A percentile compares a stretch with the other conserved stretches of the same genome.
Evolutionary conservation across 2,113 vertebrate genomes (phyloP).

Genomic region (Arothron firmamentum): DNA sequence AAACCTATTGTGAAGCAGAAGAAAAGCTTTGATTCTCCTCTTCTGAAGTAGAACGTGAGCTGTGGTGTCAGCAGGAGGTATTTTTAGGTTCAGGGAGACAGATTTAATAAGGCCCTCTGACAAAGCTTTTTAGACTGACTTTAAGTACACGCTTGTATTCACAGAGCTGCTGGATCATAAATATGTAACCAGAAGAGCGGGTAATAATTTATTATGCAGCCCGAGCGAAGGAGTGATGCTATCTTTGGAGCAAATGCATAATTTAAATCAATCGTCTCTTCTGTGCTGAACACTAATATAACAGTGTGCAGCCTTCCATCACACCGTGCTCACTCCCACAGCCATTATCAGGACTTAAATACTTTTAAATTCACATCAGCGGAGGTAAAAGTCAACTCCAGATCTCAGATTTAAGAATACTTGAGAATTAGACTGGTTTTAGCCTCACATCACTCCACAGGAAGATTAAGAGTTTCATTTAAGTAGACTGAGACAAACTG

Average conservation of each 20-base stretch:
- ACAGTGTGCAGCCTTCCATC: conserved; percentile 5
- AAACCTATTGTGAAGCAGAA: not conserved
- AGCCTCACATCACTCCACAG: no score
- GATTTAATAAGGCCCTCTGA: conserved; percentile 18
- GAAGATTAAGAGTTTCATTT: no score
- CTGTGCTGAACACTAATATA: not conserved
- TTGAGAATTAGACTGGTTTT: not conserved
- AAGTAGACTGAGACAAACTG: no score
- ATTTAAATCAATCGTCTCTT: conserved; percentile 45
- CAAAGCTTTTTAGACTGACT: conserved; percentile 20
- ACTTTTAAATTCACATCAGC: not conserved
- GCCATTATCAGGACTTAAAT: not conserved
- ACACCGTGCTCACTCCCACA: not conserved
- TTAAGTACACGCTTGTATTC: not conserved
- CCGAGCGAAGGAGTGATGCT: conserved; percentile 9
- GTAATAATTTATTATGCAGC: conserved; percentile 32
- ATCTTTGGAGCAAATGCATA: conserved; percentile 56
- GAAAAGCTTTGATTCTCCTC: not conserved
- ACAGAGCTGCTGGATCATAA: conserved; percentile 28
- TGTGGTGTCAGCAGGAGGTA: conserved; percentile 10
- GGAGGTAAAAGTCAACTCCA: not conserved
- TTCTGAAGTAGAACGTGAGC: not conserved
- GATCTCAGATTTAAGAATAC: not conserved
- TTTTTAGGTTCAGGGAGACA: conserved; percentile 19
- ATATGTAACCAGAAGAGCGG: conserved; percentile 29